These are phyloP conservation scores for Thryonomys swinderianus DNA, from an alignment of 2,113 vertebrate genomes.

Conservation along the genomic window DNA sequence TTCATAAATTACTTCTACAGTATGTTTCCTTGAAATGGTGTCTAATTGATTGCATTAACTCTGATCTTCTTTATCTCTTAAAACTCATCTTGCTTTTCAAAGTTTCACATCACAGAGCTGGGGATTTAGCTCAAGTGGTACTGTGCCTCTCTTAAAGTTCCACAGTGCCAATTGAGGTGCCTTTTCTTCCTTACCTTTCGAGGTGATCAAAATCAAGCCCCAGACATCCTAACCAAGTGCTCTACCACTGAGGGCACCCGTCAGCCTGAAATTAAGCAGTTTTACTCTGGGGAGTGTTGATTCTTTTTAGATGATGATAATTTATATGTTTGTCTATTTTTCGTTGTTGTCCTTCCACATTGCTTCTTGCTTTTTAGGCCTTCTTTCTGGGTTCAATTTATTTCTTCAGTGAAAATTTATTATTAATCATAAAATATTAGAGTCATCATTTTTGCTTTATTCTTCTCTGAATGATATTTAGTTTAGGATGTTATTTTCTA, in stretches of 20 bases:
- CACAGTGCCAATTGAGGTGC: too few species aligned
- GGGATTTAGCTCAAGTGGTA: too few species aligned
- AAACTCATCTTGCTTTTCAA: not conserved
- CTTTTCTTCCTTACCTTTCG: too few species aligned
- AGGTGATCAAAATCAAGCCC: too few species aligned
- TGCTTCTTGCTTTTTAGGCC: not conserved
- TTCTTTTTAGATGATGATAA: not conserved
- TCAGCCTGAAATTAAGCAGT: not conserved
- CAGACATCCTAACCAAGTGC: not conserved
- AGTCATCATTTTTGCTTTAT: not conserved
- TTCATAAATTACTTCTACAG: not conserved
- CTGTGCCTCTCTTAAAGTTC: too few species aligned
- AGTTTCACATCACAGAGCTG: too few species aligned
- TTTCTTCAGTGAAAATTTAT: not conserved
- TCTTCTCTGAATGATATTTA: not conserved
- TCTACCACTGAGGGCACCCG: not conserved
- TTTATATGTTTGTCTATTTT: not conserved
- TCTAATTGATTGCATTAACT: not conserved
- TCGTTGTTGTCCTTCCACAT: not conserved
- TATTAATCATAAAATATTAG: not conserved
- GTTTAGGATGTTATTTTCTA: not conserved
- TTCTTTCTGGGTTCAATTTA: not conserved
- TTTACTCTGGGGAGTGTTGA: not conserved
- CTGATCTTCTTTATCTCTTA: not conserved
- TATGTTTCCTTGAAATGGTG: not conserved